Conservation (phyloP, 2,113 vertebrate species). For the Acanthisitta chloris region DNA sequence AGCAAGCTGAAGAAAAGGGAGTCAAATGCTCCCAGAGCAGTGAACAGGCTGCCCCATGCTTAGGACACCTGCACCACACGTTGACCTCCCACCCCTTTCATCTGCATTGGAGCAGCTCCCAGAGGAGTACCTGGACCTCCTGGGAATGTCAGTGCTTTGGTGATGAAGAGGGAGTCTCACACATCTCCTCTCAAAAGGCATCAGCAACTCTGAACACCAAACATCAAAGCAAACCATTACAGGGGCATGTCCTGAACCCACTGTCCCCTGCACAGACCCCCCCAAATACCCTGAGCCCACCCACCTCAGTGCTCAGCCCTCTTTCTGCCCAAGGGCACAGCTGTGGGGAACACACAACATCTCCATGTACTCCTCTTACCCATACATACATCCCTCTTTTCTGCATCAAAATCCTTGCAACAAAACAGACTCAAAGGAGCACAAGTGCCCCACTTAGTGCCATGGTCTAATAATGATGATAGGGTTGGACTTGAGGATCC, state of each 20-base stretch:
- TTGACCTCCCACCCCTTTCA: neutral
- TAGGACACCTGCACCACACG: accelerated
- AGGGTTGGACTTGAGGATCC: no score
- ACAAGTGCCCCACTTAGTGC: no score
- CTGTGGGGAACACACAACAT: neutral
- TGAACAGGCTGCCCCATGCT: accelerated
- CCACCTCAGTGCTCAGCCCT: neutral
- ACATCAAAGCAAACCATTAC: neutral
- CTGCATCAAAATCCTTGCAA: neutral
- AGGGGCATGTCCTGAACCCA: neutral
- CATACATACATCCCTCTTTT: neutral
- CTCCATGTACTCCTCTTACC: neutral
- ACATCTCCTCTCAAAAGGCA: neutral
- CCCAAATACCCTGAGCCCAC: accelerated
- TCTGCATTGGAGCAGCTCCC: neutral
- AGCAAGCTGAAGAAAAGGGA: neutral
- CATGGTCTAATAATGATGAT: no score
- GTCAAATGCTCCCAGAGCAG: neutral
- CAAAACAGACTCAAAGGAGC: neutral
- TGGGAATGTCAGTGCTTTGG: accelerated
- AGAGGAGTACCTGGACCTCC: neutral
- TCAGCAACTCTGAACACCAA: neutral
- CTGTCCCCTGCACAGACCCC: neutral
- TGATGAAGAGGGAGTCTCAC: neutral
- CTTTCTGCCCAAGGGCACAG: neutral